These are phyloP conservation scores for Coelinius sp. DNA, from an alignment of 2,888 invertebrate species.

Conservation along the genomic window DNA sequence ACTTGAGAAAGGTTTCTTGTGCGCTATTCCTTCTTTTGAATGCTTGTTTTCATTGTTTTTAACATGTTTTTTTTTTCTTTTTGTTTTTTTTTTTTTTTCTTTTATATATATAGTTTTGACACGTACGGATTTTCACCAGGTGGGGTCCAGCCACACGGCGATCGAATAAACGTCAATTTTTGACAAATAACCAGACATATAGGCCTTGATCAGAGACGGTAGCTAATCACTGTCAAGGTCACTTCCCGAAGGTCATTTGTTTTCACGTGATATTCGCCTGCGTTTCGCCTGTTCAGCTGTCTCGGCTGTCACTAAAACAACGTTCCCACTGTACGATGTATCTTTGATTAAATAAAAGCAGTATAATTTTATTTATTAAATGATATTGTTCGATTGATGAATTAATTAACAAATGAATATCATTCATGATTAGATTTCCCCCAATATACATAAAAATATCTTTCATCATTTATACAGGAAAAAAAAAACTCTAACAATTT, in stretches of 20 bases:
- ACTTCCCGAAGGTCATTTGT: conserved; percentile 79
- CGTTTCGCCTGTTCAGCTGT: conserved; percentile 72
- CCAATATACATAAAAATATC: background rate
- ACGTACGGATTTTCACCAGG: conserved; percentile 67
- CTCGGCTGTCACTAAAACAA: conserved; percentile 70
- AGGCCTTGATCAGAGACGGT: conserved; percentile 69
- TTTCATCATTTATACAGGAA: background rate
- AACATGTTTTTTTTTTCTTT: conserved; percentile 6
- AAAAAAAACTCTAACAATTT: background rate
- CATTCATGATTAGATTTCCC: no score
- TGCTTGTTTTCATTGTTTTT: no score
- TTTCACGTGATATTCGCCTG: conserved; percentile 80
- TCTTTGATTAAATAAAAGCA: conserved; percentile 22
- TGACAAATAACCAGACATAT: conserved; percentile 63
- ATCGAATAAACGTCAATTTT: conserved; percentile 65
- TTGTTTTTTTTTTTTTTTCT: conserved; percentile 19
- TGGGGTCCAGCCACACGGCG: conserved; percentile 70
- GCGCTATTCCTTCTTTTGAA: conserved; percentile 30
- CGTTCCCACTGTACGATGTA: conserved; percentile 69
- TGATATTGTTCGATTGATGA: background rate
- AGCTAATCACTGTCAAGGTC: conserved; percentile 72
- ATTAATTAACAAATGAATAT: no score
- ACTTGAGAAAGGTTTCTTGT: background rate
- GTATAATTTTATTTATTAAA: conserved; percentile 4
- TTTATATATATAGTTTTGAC: conserved; percentile 47